Conservation (phyloP, 2,113 vertebrate genomes). For the Hylia prasina region DNA sequence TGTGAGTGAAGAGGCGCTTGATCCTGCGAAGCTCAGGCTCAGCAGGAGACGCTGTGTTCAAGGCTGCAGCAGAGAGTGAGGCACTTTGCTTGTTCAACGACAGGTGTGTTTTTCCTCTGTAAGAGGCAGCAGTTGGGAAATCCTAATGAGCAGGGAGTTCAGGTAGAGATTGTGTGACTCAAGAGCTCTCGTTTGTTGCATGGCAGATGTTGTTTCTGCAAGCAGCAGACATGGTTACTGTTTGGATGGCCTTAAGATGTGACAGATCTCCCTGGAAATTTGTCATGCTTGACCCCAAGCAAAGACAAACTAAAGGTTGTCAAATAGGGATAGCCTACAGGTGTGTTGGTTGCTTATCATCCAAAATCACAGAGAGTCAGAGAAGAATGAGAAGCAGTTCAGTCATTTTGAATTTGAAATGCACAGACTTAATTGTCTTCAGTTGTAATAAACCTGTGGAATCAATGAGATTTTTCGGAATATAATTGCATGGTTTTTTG, state of each 20-base stretch:
- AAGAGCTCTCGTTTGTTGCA: not conserved
- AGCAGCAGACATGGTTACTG: conserved; percentile 15
- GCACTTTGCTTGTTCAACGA: not conserved
- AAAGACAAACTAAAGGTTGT: conserved; percentile 20
- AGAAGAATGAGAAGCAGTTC: not conserved
- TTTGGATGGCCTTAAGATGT: conserved; percentile 23
- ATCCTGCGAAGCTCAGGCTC: not conserved
- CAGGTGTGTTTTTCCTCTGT: conserved; percentile 14
- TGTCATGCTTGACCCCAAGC: conserved; percentile 41
- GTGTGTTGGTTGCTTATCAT: not conserved
- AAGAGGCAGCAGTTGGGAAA: not conserved
- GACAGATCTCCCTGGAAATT: conserved; percentile 47
- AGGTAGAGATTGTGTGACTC: not conserved
- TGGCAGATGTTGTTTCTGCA: conserved; percentile 17
- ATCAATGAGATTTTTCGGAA: not conserved
- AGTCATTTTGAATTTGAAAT: not conserved
- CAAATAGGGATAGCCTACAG: not conserved
- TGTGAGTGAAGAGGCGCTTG: not conserved
- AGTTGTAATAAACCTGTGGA: not conserved
- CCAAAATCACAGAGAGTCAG: not conserved
- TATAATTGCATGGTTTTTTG: too few relatives aligned
- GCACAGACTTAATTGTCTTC: not conserved
- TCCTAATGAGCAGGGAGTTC: conserved; percentile 27
- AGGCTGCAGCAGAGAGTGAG: not conserved
- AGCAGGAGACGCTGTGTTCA: not conserved